Evolutionary conservation across 1,140 invertebrate genomes (phyloP).

Genomic region (Drosophila sproati): DNA sequence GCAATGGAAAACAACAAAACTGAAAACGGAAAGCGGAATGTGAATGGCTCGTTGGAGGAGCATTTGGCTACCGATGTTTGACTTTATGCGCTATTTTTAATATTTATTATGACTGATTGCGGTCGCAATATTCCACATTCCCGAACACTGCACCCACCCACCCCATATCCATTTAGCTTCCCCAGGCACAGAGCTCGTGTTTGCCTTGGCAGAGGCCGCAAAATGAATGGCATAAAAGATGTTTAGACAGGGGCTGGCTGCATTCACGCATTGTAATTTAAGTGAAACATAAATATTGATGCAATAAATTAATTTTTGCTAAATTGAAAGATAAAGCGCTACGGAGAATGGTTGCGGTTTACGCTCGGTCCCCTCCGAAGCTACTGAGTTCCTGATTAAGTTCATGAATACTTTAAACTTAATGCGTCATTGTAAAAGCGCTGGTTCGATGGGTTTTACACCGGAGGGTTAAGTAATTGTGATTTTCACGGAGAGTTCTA

Average conservation of each 20-base stretch:
- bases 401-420: not conserved
- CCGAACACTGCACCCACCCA: not conserved
- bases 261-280: slow-evolving; percentile 83
- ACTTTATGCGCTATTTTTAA: slow-evolving; percentile 81
- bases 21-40: slow-evolving; percentile 11
- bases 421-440: not conserved
- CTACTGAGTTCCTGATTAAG: not conserved
- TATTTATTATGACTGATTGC: slow-evolving; percentile 82
- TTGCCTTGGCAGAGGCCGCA: slow-evolving; percentile 56
- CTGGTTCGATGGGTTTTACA: not conserved
- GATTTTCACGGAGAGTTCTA: not conserved
- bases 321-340: slow-evolving; percentile 64
- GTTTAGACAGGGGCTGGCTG: slow-evolving; percentile 69
- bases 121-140: slow-evolving; percentile 53
- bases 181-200: slow-evolving; percentile 29
- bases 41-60: slow-evolving; percentile 5
- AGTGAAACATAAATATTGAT: slow-evolving; percentile 84
- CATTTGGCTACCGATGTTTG: slow-evolving; percentile 63
- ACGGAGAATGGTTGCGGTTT: not conserved
- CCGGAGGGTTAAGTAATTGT: not conserved
- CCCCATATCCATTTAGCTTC: not conserved
- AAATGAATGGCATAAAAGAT: slow-evolving; percentile 51
- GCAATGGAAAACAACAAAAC: slow-evolving; percentile 20
- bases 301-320: slow-evolving; percentile 80
- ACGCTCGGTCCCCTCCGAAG: not conserved